Evolutionary conservation across 2,797 vertebrate species (phyloP), one percentile per base, ranked within the genome.

Genomic region (Urosaurus nigricauda): DNA sequence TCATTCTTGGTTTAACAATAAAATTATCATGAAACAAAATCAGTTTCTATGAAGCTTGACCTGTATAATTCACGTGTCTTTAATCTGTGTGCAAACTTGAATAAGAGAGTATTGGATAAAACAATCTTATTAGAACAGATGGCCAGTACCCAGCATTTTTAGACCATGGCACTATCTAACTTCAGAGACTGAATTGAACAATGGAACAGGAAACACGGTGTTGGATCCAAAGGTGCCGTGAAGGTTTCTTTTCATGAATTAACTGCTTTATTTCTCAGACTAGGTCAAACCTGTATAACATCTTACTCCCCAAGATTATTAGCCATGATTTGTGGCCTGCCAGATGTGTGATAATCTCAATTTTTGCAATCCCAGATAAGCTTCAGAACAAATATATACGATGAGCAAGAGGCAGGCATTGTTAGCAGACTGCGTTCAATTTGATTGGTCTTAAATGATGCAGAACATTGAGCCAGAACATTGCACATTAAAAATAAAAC

Each of bases 11-110:
- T 37, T 9, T 63, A 70, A 78, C 87, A 77, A 26, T 84, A 0
- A 83, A 89, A 60, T 43, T 70, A 21, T n/a, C 82, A 14, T 81
- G 24, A 71, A 70, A 84, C 17, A 77, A 32, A 1, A 0, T 32
- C 40, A 19, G 21, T 77, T 87, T 85, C 77, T 89, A 37, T 19
- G 21, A 75, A 92, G 56, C n/a, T 47, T 88, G 26, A 73, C 77
- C 58, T 79, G 71, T 26, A 51, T 87, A 74, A 84, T 70, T 87
- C 53, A 14, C 43, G n/a, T 80, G 21, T 74, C 26, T 65, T 75
- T 16, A 74, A 11, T 53, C 58, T 68, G 26, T 53, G 26, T 32
- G 14, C 16, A 53, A 32, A 35, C 6, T 3, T 40, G 26, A 86
- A 75, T 40, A 84, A 43, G 5, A 58, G 16, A 24, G 47, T 19